Conservation (phyloP, 2,797 vertebrate genomes). For the Trachurus trachurus region DNA sequence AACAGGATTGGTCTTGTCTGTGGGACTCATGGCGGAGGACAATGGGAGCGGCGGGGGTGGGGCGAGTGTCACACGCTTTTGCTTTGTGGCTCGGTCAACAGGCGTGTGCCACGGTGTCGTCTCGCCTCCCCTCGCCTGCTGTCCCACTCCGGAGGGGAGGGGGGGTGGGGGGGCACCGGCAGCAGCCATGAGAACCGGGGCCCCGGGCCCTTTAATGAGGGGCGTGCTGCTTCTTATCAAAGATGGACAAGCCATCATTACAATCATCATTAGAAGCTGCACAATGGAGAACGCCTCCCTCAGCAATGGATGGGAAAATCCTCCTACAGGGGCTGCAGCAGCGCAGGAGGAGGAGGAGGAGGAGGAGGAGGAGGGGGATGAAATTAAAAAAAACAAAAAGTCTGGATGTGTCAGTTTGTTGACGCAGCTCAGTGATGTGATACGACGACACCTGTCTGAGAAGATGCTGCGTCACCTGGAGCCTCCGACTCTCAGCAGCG, state of each 20-base stretch:
- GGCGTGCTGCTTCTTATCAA: conserved; percentile 85
- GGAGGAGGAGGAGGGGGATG: conserved; percentile 28
- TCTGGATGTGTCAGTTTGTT: conserved; percentile 34
- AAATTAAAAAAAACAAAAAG: conserved; percentile 16
- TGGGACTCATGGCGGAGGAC: conserved; percentile 72
- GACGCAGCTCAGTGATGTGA: conserved; percentile 3
- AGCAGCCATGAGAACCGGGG: conserved; percentile 75
- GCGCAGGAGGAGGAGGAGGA: neutral
- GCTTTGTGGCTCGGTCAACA: conserved; percentile 87
- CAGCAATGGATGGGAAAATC: conserved; percentile 67
- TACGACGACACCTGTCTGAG: too few relatives aligned
- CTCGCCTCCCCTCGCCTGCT: conserved; percentile 82
- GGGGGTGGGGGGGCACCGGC: conserved; percentile 17
- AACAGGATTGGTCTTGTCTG: conserved; percentile 79
- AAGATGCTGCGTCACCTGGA: too few relatives aligned
- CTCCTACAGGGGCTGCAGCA: conserved; percentile 26
- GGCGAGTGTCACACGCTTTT: conserved; percentile 85
- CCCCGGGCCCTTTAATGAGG: conserved; percentile 78
- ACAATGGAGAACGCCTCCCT: conserved; percentile 70
- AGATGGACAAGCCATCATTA: conserved; percentile 86
- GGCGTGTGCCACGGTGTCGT: conserved; percentile 87
- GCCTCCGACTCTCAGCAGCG: too few relatives aligned
- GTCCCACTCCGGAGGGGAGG: conserved; percentile 64
- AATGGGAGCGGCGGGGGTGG: conserved; percentile 71
- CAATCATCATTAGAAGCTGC: conserved; percentile 81